A percentile compares a stretch with the other conserved stretches of the same genome.
phyloP scores from a whole-genome alignment of 2,113 vertebrate species.

The Irena cyanogastra region DNA sequence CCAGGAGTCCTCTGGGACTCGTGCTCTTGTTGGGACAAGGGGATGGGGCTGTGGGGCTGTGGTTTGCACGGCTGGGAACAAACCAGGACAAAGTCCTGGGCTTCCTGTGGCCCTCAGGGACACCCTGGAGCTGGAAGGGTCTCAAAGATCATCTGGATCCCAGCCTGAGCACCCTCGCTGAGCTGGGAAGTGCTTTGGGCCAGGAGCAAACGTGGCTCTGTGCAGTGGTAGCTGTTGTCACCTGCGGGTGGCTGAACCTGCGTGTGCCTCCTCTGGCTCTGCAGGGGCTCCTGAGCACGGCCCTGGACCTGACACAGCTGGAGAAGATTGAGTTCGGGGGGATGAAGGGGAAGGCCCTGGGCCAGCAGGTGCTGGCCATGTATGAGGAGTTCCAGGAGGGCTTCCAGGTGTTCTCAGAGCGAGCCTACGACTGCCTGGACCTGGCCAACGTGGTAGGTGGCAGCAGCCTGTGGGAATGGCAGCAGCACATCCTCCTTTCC shows the following conservation, averaged over 20 bases:
- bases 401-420: conserved; percentile 76
- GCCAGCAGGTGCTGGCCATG: conserved; percentile 78
- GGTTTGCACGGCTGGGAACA: not conserved
- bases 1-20: not conserved
- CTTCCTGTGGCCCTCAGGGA: not conserved
- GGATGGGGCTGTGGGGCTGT: not conserved
- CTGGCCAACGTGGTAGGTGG: conserved; percentile 72
- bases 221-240: not conserved
- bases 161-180: fast-evolving
- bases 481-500: too few relatives aligned
- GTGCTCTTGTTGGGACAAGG: not conserved
- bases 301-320: conserved; percentile 83
- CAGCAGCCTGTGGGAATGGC: not conserved
- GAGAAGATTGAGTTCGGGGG: conserved; percentile 89
- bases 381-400: conserved; percentile 79
- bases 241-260: not conserved
- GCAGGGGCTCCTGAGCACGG: conserved; percentile 80
- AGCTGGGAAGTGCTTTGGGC: not conserved
- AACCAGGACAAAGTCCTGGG: not conserved
- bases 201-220: fast-evolving
- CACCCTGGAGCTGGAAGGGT: not conserved
- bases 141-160: not conserved
- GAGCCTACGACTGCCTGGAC: conserved; percentile 79
- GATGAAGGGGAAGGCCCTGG: conserved; percentile 76
- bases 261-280: not conserved